Evolutionary conservation across 2,888 invertebrate species (phyloP).

Genomic region (Lasioglossum villosulum): DNA sequence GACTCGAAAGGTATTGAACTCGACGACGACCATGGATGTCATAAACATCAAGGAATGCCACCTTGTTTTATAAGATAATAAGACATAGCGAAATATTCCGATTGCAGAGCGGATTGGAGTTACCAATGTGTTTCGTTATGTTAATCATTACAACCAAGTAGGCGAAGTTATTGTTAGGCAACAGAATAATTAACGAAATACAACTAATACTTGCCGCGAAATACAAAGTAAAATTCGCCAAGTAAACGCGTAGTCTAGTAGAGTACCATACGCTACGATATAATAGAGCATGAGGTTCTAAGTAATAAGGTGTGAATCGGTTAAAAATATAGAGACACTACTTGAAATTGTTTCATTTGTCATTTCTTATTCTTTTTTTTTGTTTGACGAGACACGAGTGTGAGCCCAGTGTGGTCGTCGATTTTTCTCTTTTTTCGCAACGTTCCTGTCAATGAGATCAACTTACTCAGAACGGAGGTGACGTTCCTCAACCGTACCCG

Average conservation of each 20-base stretch:
- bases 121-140: neutral
- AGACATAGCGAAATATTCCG: neutral
- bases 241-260: too few relatives aligned
- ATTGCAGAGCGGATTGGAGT: neutral
- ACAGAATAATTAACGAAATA: too few relatives aligned
- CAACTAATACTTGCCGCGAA: too few relatives aligned
- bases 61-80: neutral
- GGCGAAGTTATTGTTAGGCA: too few relatives aligned
- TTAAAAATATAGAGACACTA: too few relatives aligned
- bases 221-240: too few relatives aligned
- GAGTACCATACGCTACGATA: too few relatives aligned
- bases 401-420: neutral
- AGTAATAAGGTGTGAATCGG: too few relatives aligned
- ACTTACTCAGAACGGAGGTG: neutral
- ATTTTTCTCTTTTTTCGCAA: slow-evolving; percentile 30
- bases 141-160: too few relatives aligned
- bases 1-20: neutral
- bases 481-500: neutral
- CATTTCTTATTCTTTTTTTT: too few relatives aligned
- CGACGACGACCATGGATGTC: neutral
- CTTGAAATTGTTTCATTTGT: too few relatives aligned
- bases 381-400: slow-evolving; percentile 39
- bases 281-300: too few relatives aligned
- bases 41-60: neutral
- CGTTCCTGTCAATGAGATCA: slow-evolving; percentile 7